phyloP scores from a whole-genome alignment of 2,797 vertebrate species.

The Telmatherina bonti region DNA sequence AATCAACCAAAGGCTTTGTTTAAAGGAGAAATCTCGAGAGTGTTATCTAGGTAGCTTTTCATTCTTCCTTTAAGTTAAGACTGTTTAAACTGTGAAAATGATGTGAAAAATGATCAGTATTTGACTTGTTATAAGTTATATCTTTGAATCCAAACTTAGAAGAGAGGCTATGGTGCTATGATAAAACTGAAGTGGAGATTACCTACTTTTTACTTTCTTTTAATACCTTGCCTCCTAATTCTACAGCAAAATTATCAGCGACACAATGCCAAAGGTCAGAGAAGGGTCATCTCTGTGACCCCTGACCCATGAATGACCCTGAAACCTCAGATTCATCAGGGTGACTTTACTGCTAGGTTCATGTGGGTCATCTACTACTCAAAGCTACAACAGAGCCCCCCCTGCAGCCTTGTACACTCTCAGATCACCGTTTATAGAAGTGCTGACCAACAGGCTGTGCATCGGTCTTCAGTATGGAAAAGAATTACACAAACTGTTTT shows the following conservation, averaged over 20 bases:
- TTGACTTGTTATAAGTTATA: neutral
- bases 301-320: constrained; percentile 67
- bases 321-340: constrained; percentile 73
- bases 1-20: neutral
- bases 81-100: neutral
- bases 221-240: constrained; percentile 54
- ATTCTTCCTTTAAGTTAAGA: neutral
- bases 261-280: constrained; percentile 69
- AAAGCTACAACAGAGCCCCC: constrained; percentile 60
- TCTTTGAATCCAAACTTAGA: neutral
- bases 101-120: neutral
- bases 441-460: constrained; percentile 5
- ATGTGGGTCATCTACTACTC: constrained; percentile 66
- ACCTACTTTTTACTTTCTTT: constrained; percentile 36
- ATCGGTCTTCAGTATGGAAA: constrained; percentile 7
- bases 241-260: constrained; percentile 67
- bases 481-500: neutral
- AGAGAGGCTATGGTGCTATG: neutral
- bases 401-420: constrained; percentile 22
- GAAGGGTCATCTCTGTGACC: constrained; percentile 72
- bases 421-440: constrained; percentile 53
- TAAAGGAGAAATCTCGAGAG: neutral
- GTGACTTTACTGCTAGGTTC: constrained; percentile 60
- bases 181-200: constrained; percentile 9
- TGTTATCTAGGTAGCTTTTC: neutral